phyloP scores from a whole-genome alignment of 2,888 invertebrate genomes.

The Nyleta sp. region DNA sequence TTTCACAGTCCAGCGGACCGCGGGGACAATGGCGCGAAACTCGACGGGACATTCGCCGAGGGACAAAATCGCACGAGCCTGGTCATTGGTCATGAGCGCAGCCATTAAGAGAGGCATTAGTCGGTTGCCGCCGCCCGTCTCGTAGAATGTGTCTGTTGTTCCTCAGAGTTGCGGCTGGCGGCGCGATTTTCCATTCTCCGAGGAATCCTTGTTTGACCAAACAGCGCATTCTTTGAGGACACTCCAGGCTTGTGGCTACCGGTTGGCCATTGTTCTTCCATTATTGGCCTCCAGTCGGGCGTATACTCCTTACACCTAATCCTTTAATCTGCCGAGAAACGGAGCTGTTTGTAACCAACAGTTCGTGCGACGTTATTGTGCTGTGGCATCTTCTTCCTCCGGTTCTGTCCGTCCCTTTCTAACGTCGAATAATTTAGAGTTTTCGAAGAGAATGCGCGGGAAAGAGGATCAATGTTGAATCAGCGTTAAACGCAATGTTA shows the following conservation, averaged over 20 bases:
- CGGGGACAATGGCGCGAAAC: constrained; percentile 57
- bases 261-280: constrained; percentile 77
- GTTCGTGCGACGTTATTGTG: constrained; percentile 58
- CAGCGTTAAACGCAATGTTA: no score
- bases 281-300: constrained; percentile 76
- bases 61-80: constrained; percentile 35
- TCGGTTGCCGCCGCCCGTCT: constrained; percentile 72
- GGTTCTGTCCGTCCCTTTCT: background rate
- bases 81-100: constrained; percentile 50
- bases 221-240: constrained; percentile 69
- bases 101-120: constrained; percentile 76
- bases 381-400: background rate
- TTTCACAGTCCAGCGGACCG: constrained; percentile 74
- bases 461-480: no score
- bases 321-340: constrained; percentile 80
- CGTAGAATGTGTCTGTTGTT: constrained; percentile 71
- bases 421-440: no score
- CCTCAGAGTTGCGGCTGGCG: constrained; percentile 32
- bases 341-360: constrained; percentile 80
- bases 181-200: constrained; percentile 47
- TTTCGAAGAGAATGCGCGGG: no score
- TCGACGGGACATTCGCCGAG: constrained; percentile 22
- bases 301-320: constrained; percentile 79
- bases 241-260: constrained; percentile 60
- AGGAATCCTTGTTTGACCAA: constrained; percentile 68